Percentiles rank a stretch among this genome's conserved stretches.
phyloP scores from a whole-genome alignment of 2,113 vertebrate species.

The Lipophrys pholis region DNA sequence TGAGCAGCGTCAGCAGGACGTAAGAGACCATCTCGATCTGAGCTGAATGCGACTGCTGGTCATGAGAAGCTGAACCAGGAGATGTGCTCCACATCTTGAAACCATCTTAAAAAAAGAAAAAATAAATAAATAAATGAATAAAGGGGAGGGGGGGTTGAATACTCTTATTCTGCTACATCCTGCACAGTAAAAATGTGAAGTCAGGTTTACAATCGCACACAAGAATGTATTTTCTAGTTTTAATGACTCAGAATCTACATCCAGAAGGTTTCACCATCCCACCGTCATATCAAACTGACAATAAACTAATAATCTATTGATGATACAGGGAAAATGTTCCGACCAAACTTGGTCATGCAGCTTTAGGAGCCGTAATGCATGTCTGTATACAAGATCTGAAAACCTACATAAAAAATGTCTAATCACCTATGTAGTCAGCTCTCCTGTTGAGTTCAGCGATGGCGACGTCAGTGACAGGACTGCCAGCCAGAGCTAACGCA shows the following conservation, averaged over 20 bases:
- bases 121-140: too few relatives aligned
- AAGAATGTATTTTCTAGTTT: too few relatives aligned
- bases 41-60: constrained; percentile 81
- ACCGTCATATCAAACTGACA: too few relatives aligned
- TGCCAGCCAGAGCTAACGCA: constrained; percentile 84
- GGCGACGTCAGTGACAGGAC: constrained; percentile 71
- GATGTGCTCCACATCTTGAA: constrained; percentile 85
- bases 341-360: neutral
- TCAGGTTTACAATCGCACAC: too few relatives aligned
- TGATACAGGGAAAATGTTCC: too few relatives aligned
- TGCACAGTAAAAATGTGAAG: too few relatives aligned
- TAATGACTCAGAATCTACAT: too few relatives aligned
- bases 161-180: too few relatives aligned
- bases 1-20: constrained; percentile 82
- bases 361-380: neutral
- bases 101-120: constrained; percentile 76
- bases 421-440: constrained; percentile 84
- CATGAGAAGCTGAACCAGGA: constrained; percentile 67
- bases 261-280: too few relatives aligned
- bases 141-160: too few relatives aligned
- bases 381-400: neutral
- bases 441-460: constrained; percentile 78
- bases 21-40: constrained; percentile 91
- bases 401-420: too few relatives aligned
- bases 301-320: too few relatives aligned